Evolutionary conservation across 2,797 vertebrate species (phyloP).

Genomic region (Coluber constrictor): DNA sequence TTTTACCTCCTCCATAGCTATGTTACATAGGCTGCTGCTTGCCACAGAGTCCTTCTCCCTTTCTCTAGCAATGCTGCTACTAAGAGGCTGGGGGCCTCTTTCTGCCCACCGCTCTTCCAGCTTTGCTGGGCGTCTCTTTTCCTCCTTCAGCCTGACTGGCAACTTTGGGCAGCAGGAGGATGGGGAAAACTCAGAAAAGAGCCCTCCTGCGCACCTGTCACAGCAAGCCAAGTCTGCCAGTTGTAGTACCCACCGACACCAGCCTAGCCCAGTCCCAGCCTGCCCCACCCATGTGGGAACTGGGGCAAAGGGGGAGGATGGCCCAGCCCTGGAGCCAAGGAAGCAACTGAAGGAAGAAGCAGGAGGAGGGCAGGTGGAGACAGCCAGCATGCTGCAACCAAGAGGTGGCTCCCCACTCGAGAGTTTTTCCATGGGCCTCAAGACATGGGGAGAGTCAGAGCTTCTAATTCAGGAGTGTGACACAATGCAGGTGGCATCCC

Average conservation of each 20-base stretch:
- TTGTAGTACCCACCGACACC: background rate
- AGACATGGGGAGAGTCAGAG: background rate
- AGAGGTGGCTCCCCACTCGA: background rate
- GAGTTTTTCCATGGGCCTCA: background rate
- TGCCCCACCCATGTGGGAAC: background rate
- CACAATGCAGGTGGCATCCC: background rate
- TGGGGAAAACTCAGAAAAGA: background rate
- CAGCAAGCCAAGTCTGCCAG: background rate
- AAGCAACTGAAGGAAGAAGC: background rate
- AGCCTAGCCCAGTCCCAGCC: background rate
- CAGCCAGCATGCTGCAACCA: background rate
- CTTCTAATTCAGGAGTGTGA: background rate
- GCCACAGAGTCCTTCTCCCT: background rate
- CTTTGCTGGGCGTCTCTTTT: background rate
- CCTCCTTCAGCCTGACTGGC: background rate
- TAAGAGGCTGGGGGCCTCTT: background rate
- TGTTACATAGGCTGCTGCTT: background rate
- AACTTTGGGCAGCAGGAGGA: background rate
- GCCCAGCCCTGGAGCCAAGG: background rate
- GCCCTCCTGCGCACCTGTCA: background rate
- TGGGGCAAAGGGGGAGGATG: background rate
- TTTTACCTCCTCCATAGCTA: background rate
- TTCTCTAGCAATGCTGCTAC: background rate
- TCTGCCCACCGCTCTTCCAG: background rate
- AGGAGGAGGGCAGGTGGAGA: background rate